Evolutionary conservation across 2,888 invertebrate genomes (phyloP).

Genomic region (Thereva nobilitata): DNA sequence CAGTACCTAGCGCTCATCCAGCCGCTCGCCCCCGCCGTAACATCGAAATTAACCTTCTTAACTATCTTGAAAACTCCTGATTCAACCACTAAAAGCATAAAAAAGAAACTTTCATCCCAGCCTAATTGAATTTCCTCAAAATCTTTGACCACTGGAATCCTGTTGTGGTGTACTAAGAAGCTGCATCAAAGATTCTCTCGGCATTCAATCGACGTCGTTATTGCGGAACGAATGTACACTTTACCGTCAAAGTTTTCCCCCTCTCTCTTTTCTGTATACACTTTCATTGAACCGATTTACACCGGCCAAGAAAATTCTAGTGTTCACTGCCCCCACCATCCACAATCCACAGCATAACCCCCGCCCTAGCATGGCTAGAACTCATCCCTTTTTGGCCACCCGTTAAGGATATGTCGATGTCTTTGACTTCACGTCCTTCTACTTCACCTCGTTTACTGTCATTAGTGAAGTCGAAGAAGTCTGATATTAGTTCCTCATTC

Average conservation of each 20-base stretch:
- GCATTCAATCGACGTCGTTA: conserved; percentile 19
- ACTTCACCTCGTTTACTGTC: conserved; percentile 14
- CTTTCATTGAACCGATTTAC: conserved; percentile 12
- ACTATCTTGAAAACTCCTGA: conserved; percentile 2
- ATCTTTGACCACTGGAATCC: conserved; percentile 22
- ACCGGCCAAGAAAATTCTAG: neutral
- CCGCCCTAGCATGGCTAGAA: conserved; percentile 1
- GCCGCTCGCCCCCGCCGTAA: too few relatives aligned
- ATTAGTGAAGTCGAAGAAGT: conserved; percentile 30
- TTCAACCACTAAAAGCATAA: conserved; percentile 15
- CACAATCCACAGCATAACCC: conserved; percentile 7
- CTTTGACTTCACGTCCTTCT: neutral
- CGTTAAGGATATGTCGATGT: conserved; percentile 5
- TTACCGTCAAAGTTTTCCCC: conserved; percentile 25
- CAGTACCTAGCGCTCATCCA: too few relatives aligned
- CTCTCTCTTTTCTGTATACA: neutral
- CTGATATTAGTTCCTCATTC: conserved; percentile 30
- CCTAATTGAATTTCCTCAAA: conserved; percentile 25
- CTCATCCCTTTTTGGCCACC: too few relatives aligned
- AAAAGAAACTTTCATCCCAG: conserved; percentile 26
- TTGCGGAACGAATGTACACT: conserved; percentile 23
- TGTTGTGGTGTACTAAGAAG: conserved; percentile 1
- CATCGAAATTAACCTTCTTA: too few relatives aligned
- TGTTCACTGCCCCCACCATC: neutral
- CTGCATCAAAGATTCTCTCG: conserved; percentile 25